Percentiles rank a stretch among this genome's conserved stretches.
Evolutionary conservation across 2,113 vertebrate species (phyloP).

Genomic region (Sceloporus undulatus): DNA sequence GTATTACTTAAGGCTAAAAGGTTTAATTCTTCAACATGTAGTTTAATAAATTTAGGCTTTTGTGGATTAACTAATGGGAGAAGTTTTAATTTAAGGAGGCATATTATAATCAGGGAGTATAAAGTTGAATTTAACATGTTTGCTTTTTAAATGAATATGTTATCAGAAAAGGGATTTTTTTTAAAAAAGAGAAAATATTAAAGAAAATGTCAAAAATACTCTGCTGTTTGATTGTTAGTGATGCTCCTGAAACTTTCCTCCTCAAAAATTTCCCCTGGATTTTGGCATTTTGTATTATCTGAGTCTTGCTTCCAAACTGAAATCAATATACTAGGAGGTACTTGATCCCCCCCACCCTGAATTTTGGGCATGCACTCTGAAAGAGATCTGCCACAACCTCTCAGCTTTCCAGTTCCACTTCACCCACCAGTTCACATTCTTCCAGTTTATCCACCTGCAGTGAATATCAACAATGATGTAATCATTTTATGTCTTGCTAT

Average conservation of each 20-base stretch:
- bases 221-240: neutral
- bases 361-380: neutral
- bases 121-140: neutral
- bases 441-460: too few species aligned
- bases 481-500: too few species aligned
- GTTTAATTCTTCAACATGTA: neutral
- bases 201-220: neutral
- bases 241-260: neutral
- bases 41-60: neutral
- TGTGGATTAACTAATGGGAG: neutral
- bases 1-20: neutral
- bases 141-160: slow-evolving; percentile 10
- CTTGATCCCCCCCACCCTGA: neutral
- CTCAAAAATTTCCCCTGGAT: neutral
- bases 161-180: neutral
- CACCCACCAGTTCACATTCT: too few species aligned
- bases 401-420: too few species aligned
- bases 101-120: neutral
- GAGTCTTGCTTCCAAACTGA: neutral
- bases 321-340: neutral
- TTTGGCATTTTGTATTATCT: neutral
- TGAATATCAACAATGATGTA: too few species aligned
- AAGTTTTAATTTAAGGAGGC: neutral
- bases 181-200: neutral
- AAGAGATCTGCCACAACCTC: neutral